phyloP scores from a whole-genome alignment of 2,888 invertebrate species.

The Balanococcus diminutus region DNA sequence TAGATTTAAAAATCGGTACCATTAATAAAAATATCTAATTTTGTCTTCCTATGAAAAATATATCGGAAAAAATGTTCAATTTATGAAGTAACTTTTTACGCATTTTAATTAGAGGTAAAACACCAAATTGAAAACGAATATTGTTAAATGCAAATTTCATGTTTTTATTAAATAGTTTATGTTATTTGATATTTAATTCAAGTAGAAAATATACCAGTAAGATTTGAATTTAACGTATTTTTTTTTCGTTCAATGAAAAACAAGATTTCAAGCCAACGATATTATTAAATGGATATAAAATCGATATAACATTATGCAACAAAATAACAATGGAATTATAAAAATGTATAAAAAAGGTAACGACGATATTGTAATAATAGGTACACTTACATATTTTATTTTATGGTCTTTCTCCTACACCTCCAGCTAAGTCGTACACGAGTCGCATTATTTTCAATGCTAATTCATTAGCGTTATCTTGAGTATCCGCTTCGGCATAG shows the following conservation, averaged over 20 bases:
- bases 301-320: background rate
- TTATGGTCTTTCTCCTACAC: conserved; percentile 67
- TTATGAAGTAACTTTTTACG: background rate
- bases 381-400: background rate
- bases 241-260: background rate
- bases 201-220: background rate
- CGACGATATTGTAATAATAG: background rate
- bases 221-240: background rate
- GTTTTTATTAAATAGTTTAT: background rate
- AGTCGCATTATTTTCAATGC: conserved; percentile 76
- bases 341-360: background rate
- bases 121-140: background rate
- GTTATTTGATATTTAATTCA: background rate
- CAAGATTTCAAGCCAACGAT: background rate
- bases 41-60: conserved; percentile 11
- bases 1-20: background rate
- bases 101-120: conserved; percentile 4
- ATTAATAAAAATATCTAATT: background rate
- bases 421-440: conserved; percentile 80
- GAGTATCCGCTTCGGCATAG: conserved; percentile 90
- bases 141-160: background rate
- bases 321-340: background rate
- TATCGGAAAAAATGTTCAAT: background rate
- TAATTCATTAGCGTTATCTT: conserved; percentile 72
- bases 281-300: background rate